These are phyloP conservation scores for Dermolepida albohirtum DNA, from an alignment of 2,888 invertebrate species.

Conservation along the genomic window DNA sequence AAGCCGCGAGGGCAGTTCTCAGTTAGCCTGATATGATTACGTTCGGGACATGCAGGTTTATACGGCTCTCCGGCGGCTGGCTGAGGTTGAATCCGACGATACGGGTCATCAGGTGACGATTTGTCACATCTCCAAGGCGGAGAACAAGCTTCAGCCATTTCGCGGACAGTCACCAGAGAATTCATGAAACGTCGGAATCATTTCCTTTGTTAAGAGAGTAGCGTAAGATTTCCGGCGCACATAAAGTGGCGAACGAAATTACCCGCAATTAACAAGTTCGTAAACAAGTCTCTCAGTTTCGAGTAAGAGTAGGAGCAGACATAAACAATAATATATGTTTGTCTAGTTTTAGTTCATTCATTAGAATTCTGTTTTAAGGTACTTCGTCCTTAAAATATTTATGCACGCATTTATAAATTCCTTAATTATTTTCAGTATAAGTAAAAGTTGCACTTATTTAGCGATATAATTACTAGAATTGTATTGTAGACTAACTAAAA, in stretches of 20 bases:
- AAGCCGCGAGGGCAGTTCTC: constrained; percentile 56
- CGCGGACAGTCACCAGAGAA: constrained; percentile 56
- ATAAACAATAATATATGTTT: no score
- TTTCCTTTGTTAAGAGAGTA: constrained; percentile 49
- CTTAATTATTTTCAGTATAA: no score
- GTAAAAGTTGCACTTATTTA: no score
- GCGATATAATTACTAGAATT: no score
- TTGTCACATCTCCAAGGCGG: constrained; percentile 66
- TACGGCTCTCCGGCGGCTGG: constrained; percentile 61
- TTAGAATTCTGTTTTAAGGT: neutral
- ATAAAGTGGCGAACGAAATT: constrained; percentile 53
- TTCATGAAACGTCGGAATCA: constrained; percentile 45
- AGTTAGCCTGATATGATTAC: constrained; percentile 60
- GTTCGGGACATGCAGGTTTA: constrained; percentile 60
- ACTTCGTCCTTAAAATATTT: no score
- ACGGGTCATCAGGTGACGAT: constrained; percentile 67
- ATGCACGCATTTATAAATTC: no score
- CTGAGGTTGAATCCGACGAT: constrained; percentile 61
- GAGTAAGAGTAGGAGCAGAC: neutral
- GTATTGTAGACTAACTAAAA: no score
- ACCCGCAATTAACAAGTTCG: constrained; percentile 54
- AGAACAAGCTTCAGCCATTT: constrained; percentile 66
- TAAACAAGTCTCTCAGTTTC: constrained; percentile 40
- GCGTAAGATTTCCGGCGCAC: constrained; percentile 48
- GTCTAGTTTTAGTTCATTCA: neutral